Percentiles rank a stretch among this genome's conserved stretches.
Conservation (phyloP, 2,113 vertebrate genomes). For the Archocentrus centrarchus region DNA sequence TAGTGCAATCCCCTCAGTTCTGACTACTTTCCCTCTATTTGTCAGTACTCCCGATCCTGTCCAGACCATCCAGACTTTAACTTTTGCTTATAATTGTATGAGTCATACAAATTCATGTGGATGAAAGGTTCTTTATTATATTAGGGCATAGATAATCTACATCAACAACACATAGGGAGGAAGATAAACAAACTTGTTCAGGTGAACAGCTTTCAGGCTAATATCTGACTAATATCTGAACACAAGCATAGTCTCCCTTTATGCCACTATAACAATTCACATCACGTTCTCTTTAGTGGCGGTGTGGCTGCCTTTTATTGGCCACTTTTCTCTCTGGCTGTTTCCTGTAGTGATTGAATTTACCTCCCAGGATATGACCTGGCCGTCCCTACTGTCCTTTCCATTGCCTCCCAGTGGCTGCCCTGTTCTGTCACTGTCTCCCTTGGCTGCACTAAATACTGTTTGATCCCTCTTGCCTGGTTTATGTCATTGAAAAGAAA, state of each 20-base stretch:
- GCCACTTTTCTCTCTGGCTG: slow-evolving; percentile 42
- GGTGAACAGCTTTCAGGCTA: slow-evolving; percentile 17
- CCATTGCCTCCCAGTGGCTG: not conserved
- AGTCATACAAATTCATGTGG: not conserved
- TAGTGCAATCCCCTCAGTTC: too few species aligned
- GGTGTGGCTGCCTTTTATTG: slow-evolving; percentile 52
- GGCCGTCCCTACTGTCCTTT: slow-evolving; percentile 27
- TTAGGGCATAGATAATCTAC: not conserved
- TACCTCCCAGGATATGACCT: slow-evolving; percentile 66
- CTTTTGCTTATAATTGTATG: not conserved
- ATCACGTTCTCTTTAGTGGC: slow-evolving; percentile 44
- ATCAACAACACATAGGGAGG: not conserved
- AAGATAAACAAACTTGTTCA: slow-evolving; percentile 12
- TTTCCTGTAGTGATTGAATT: slow-evolving; percentile 77
- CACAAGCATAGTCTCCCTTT: slow-evolving; percentile 3
- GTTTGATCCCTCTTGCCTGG: slow-evolving; percentile 37
- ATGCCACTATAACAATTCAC: slow-evolving; percentile 43
- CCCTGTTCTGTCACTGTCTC: slow-evolving; percentile 4
- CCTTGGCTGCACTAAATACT: slow-evolving; percentile 33
- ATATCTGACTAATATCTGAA: slow-evolving; percentile 23
- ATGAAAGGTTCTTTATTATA: not conserved
- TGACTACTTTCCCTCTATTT: too few species aligned
- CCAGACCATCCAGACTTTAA: slow-evolving; percentile 5
- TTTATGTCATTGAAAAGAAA: slow-evolving; percentile 54
- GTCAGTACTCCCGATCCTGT: not conserved